Base-by-base conservation (phyloP, 2,888 invertebrate genomes). In the Glyphotaelius pellucidus region DNA sequence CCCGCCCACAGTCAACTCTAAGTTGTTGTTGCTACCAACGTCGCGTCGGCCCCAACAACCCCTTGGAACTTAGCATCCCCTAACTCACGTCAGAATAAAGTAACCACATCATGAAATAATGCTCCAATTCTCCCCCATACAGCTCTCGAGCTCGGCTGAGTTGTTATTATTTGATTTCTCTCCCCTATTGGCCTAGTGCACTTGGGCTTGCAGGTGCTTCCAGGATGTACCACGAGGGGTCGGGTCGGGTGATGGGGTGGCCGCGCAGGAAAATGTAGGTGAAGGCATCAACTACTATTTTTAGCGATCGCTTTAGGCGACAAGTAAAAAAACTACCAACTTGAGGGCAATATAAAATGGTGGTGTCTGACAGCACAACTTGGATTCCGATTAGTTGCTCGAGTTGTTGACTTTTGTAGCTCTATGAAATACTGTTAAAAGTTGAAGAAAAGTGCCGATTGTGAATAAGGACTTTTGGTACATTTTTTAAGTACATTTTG, bases 201-300 rank as follows among this genome's bases (percentile, higher is more conserved):
- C 85, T 86, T n/a, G 47, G 84, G 85, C 14, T 11, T 86, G 30
- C 30, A 86, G 42, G 85, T 86, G 38, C 14, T 86, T 86, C 85
- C 38, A 42, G 85, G 85, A 47, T 86, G 42, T 86, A 86, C 42
- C 42, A 14, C 30, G 38, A 86, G 47, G 85, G 81, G 32, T 81
- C 32, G 81, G 32, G 14, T 47, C 47, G 47, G 47, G 47, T 47
- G 47, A 47, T 47, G 47, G 47, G 47, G 30, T 30, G 85, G 47
- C 35, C 83, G 83, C 35, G 19, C 83, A 83, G 85, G 85, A 86
- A 86, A 42, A 86, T 86, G 30, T 86, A 38, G 85, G 85, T 86
- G 85, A 86, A 86, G 47, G 85, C 42, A 7, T 12, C 30, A 47
- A 30, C 38, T 86, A 86, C 38, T 38, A 86, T n/a, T n/a, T 85